Base-by-base conservation (phyloP, 2,113 vertebrate species). In the Lepus timidus region DNA sequence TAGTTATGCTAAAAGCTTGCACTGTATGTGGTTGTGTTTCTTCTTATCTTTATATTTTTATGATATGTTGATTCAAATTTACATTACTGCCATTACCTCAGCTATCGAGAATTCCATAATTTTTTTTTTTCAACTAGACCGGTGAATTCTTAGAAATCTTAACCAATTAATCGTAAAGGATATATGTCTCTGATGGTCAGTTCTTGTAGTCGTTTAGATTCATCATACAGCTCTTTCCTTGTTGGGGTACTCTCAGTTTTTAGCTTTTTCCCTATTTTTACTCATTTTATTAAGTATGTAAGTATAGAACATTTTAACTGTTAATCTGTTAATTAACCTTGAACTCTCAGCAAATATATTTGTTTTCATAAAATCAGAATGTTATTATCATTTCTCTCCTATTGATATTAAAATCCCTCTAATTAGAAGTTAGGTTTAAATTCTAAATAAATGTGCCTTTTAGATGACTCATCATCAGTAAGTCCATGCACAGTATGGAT, bases 321-420 rank as follows among this genome's bases (percentile, higher is more conserved):
- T 67, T 67, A 55, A 76, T 84, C 71, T 92, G 49, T 44, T 85
- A 76, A 20, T 92, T 78, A 78, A 84, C 22, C 25, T 49, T 70
- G 52, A 76, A 71, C 85, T 90, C 29, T 89, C 78, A 90, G 39
- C 9, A 36, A 89, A n/a, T 68, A 85, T 7, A 36, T 84, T 62
- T 86, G 36, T 51, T 73, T 80, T 39, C 36, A 84, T 36, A 76
- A 31, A 70, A 23, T 70, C 70, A 90, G 64, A 90, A 52, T 70
- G 73, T 9, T 67, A 94, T 31, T 89, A 78, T 64, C 51, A 84
- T 31, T 71, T 25, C 62, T 31, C 10, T 64, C 36, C 55, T 90
- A 4, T 39, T 64, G 10, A 76, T 62, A 78, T n/a, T 62, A 88
- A 81, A 78, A 75, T 68, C 49, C 7, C 4, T 16, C 19, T 58